Percentiles rank a stretch among this genome's conserved stretches.
These are phyloP conservation scores for Drosophila paranaensis DNA, from an alignment of 2,888 invertebrate species.

Conservation along the genomic window DNA sequence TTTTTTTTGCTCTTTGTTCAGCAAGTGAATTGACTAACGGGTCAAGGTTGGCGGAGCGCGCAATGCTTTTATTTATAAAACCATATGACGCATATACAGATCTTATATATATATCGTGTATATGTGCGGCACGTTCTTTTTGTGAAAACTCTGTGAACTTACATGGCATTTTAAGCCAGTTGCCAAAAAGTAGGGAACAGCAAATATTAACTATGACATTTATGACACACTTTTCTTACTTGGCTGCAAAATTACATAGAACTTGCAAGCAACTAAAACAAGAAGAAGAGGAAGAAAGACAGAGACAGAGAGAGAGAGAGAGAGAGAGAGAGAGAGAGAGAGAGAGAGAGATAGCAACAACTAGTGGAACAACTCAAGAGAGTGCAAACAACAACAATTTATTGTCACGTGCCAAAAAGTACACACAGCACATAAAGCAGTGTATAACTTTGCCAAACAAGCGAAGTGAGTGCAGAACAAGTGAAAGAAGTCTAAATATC, in stretches of 20 bases:
- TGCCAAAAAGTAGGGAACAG: slow-evolving; percentile 58
- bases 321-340: slow-evolving; percentile 10
- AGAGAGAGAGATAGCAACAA: slow-evolving; percentile 6
- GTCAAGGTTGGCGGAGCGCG: slow-evolving; percentile 72
- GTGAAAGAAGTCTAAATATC: slow-evolving; percentile 22
- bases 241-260: slow-evolving; percentile 58
- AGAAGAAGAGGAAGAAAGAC: slow-evolving; percentile 15
- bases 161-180: slow-evolving; percentile 56
- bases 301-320: slow-evolving; percentile 8
- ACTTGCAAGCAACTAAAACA: slow-evolving; percentile 43
- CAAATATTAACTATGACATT: slow-evolving; percentile 78
- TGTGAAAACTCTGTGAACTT: slow-evolving; percentile 30
- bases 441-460: slow-evolving; percentile 73
- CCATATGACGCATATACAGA: slow-evolving; percentile 31
- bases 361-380: slow-evolving; percentile 33
- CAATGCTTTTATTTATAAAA: slow-evolving; percentile 63
- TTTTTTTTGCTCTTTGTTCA: slow-evolving; percentile 36
- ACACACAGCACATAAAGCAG: slow-evolving; percentile 62
- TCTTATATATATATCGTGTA: background rate
- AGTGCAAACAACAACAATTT: slow-evolving; percentile 68
- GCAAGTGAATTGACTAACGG: slow-evolving; percentile 55
- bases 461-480: slow-evolving; percentile 57
- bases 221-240: slow-evolving; percentile 73
- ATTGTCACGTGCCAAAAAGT: slow-evolving; percentile 77
- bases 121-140: slow-evolving; percentile 13